Evolutionary conservation across 2,888 invertebrate genomes (phyloP).

Genomic region (Rotaria magnacalcarata): DNA sequence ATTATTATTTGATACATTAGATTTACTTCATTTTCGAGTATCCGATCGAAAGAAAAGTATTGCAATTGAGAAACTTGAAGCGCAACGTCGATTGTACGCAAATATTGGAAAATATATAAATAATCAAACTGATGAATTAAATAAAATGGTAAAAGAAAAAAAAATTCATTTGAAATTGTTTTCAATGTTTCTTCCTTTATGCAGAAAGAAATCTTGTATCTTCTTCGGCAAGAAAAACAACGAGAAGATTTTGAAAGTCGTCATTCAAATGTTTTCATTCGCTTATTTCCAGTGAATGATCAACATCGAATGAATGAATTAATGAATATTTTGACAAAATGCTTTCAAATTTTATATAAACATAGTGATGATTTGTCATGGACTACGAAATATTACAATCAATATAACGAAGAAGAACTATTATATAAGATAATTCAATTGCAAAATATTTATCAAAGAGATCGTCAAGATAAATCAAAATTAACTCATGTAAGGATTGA

Average conservation of each 20-base stretch:
- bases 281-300: constrained; percentile 58
- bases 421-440: constrained; percentile 56
- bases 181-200: neutral
- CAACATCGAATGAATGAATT: constrained; percentile 34
- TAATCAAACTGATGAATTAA: neutral
- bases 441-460: constrained; percentile 54
- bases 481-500: neutral
- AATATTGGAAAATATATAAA: constrained; percentile 31
- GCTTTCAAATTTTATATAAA: constrained; percentile 43
- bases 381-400: constrained; percentile 29
- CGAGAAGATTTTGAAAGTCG: constrained; percentile 57
- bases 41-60: constrained; percentile 55
- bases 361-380: constrained; percentile 33
- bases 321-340: constrained; percentile 37
- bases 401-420: constrained; percentile 52
- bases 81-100: constrained; percentile 54
- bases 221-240: constrained; percentile 53
- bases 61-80: constrained; percentile 56
- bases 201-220: constrained; percentile 23
- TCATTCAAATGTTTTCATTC: constrained; percentile 55
- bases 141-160: constrained; percentile 47
- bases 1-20: constrained; percentile 55
- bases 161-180: neutral
- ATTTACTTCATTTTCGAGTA: constrained; percentile 51
- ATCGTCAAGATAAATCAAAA: neutral